phyloP scores from a whole-genome alignment of 2,888 invertebrate species.

The Acanthococcus lagerstroemiae region DNA sequence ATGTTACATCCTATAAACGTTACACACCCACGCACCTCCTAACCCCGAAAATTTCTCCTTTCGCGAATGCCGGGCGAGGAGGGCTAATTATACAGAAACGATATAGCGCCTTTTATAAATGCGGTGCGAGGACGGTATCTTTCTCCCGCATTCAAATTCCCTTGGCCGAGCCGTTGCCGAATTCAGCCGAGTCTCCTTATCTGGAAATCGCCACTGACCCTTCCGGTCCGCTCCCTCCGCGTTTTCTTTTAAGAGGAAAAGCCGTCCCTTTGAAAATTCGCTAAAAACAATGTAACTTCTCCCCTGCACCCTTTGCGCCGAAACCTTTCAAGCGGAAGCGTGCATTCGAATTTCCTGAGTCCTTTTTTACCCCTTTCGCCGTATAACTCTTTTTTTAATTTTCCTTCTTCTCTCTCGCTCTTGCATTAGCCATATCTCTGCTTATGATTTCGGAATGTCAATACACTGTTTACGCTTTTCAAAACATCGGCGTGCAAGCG shows the following conservation, averaged over 20 bases:
- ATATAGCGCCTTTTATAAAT: conserved; percentile 28
- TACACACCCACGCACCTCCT: conserved; percentile 19
- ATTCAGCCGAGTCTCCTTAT: conserved; percentile 23
- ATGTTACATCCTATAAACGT: conserved; percentile 30
- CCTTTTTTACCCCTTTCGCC: no score
- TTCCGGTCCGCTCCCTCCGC: conserved; percentile 5
- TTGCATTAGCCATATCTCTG: no score
- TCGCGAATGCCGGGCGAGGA: not conserved
- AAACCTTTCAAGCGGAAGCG: conserved; percentile 15
- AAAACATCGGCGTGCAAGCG: no score
- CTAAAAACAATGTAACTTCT: not conserved
- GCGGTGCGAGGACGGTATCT: conserved; percentile 19
- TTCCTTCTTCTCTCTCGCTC: not conserved
- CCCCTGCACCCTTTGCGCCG: not conserved
- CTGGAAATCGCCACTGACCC: conserved; percentile 28
- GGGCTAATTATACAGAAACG: conserved; percentile 30
- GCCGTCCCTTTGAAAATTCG: not conserved
- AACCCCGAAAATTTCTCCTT: conserved; percentile 16
- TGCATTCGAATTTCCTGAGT: conserved; percentile 16
- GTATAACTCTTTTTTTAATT: not conserved
- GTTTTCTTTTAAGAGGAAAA: not conserved
- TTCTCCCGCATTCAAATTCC: conserved; percentile 22
- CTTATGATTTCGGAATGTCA: no score
- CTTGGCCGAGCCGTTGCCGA: conserved; percentile 14
- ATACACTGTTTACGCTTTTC: no score